Evolutionary conservation across 2,888 invertebrate species (phyloP).

Genomic region (Drosophila atripex): DNA sequence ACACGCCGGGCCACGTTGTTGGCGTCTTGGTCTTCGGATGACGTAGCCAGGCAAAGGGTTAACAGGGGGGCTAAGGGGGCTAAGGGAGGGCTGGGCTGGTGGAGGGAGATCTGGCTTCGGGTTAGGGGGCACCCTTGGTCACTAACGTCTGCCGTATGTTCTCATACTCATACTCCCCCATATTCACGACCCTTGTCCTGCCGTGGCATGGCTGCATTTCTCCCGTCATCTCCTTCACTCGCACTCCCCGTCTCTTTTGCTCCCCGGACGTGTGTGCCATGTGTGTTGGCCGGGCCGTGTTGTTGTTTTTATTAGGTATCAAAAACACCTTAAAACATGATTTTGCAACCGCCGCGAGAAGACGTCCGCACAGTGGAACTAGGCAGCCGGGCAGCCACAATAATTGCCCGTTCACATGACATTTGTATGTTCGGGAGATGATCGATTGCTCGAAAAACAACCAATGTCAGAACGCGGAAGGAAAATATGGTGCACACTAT

Average conservation of each 20-base stretch:
- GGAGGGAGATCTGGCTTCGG: too few species aligned
- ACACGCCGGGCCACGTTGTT: constrained; percentile 72
- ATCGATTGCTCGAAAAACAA: constrained; percentile 18
- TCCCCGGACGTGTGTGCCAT: constrained; percentile 1
- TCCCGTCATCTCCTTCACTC: constrained; percentile 16
- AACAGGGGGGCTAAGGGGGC: constrained; percentile 46
- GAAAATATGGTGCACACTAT: background rate
- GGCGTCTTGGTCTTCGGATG: constrained; percentile 50
- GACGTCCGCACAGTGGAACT: constrained; percentile 57
- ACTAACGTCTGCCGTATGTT: constrained; percentile 28
- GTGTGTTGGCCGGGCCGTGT: constrained; percentile 51
- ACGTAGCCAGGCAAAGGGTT: constrained; percentile 56
- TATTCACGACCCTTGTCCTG: constrained; percentile 57
- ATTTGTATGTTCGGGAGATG: constrained; percentile 33
- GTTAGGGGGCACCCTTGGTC: constrained; percentile 36
- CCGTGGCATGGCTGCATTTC: constrained; percentile 59
- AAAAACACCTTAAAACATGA: constrained; percentile 80
- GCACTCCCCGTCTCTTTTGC: constrained; percentile 10
- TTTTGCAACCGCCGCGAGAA: constrained; percentile 73
- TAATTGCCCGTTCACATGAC: constrained; percentile 32
- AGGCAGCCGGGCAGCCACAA: constrained; percentile 11
- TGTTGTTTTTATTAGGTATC: constrained; percentile 80
- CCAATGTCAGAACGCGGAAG: constrained; percentile 27
- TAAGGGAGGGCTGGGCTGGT: background rate
- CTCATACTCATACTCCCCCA: constrained; percentile 22